Evolutionary conservation across 2,113 vertebrate genomes (phyloP), one percentile per base, ranked within the genome.

Genomic region (Chaenogobius annularis): DNA sequence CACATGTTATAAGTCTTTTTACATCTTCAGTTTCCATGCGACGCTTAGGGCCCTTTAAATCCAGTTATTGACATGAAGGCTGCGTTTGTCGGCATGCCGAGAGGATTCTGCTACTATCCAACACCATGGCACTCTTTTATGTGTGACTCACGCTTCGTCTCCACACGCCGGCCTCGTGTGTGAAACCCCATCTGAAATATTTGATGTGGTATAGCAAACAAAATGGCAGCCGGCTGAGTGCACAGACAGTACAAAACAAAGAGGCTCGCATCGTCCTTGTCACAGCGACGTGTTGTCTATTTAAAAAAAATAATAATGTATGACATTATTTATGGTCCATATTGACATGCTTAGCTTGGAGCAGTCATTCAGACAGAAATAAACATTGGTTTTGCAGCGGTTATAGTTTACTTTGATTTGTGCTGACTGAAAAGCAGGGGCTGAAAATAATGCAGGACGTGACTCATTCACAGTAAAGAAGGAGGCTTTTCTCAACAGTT

Each of bases 201-300:
- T 64, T 55, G 54, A 71, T 14, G 19, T 19, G 26, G 47, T 47
- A 17, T 62, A 66, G 70, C 64, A 73, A 75, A 81, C 73, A 83
- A 83, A 83, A 87, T 74, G 78, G 75, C 68, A 77, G 77, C 82
- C 50, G 23, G 19, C 50, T 23, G 20, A 63, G 22, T 52, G 64
- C 44, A 3, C 46, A 31, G 31, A 72, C 62, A 52, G 37, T 1
- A 73, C 20, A 67, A 43, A 52, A 59, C 23, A 70, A 13, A 70
- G 7, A 64, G 1, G 63, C 46, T 70, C 59, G 68, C 48, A n/a
- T 55, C 31, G 48, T 7, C 26, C 64, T 22, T 48, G 6, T 26
- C 64, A 12, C n/a, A 1, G 23, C 22, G 13, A 15, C 56, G 37
- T 40, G 37, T 40, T 40, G 3, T 26, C 14, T 26, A 9, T 19